phyloP scores from a whole-genome alignment of 2,113 vertebrate species.

The Rhinogobius similis region DNA sequence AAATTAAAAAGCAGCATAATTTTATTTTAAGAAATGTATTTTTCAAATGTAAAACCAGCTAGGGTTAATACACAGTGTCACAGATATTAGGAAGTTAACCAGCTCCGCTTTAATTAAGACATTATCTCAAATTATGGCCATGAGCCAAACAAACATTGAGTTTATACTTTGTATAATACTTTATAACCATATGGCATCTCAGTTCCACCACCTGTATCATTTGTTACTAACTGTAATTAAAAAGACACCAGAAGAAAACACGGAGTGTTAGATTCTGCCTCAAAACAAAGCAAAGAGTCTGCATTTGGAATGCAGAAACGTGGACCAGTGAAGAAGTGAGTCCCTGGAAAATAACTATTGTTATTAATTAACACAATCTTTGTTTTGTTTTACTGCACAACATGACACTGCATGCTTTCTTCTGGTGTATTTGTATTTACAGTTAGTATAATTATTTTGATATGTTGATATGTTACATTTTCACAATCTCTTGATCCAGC shows the following conservation, averaged over 20 bases:
- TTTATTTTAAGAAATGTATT: no score
- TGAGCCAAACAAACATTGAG: slow-evolving; percentile 13
- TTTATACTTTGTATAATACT: slow-evolving; percentile 6
- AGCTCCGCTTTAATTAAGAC: slow-evolving; percentile 36
- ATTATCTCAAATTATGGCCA: slow-evolving; percentile 24
- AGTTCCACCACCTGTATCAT: slow-evolving; percentile 28
- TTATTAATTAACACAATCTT: not conserved
- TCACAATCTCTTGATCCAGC: not conserved
- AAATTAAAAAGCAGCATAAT: no score
- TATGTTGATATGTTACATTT: not conserved
- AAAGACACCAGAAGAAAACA: slow-evolving; percentile 17
- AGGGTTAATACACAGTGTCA: slow-evolving; percentile 14
- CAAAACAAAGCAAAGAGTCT: slow-evolving; percentile 25
- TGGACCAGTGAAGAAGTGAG: slow-evolving; percentile 31
- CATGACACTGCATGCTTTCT: no score
- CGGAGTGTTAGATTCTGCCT: not conserved
- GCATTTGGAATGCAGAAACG: slow-evolving; percentile 15
- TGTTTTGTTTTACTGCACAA: no score
- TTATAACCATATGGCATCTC: slow-evolving; percentile 27
- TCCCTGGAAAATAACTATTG: slow-evolving; percentile 7
- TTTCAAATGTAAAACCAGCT: not conserved
- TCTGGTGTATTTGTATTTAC: no score
- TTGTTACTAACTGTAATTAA: slow-evolving; percentile 13
- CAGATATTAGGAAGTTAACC: slow-evolving; percentile 26
- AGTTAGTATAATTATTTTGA: no score